phyloP scores from a whole-genome alignment of 2,113 vertebrate species.

The Prietella phreatophila region DNA sequence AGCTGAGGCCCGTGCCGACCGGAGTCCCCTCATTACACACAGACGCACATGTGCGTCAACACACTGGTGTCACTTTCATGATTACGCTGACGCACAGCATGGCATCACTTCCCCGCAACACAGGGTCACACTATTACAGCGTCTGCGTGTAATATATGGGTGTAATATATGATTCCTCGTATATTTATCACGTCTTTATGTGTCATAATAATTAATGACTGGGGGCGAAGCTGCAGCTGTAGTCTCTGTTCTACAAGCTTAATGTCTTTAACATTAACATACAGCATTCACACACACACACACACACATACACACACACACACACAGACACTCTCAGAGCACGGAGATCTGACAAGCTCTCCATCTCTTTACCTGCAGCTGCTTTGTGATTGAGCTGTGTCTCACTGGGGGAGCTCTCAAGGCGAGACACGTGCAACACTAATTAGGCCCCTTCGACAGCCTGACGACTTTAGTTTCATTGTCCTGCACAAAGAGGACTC shows the following conservation, averaged over 20 bases:
- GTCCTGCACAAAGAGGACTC: conserved; percentile 40
- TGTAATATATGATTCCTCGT: conserved; percentile 26
- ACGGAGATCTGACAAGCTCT: conserved; percentile 27
- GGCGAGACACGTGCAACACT: conserved; percentile 64
- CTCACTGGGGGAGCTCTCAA: conserved; percentile 63
- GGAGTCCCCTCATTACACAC: conserved; percentile 58
- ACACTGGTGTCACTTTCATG: conserved; percentile 56
- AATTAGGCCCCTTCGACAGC: conserved; percentile 66
- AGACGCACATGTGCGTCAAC: conserved; percentile 25
- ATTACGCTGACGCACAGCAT: conserved; percentile 41
- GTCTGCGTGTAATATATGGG: conserved; percentile 34
- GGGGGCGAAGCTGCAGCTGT: conserved; percentile 69
- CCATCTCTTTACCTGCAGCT: conserved; percentile 67
- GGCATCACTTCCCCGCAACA: conserved; percentile 41
- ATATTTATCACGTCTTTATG: conserved; percentile 59
- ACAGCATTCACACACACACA: conserved; percentile 25
- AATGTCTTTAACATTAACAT: conserved; percentile 57
- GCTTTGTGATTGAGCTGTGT: conserved; percentile 69
- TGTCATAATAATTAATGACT: conserved; percentile 65
- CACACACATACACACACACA: conserved; percentile 31
- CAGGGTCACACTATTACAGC: not conserved
- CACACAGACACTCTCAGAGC: conserved; percentile 38
- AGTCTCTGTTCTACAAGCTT: conserved; percentile 44
- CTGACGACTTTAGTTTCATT: conserved; percentile 56
- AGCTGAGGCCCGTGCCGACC: conserved; percentile 42